These are phyloP conservation scores for Acrossocheilus fasciatus DNA, from an alignment of 2,797 vertebrate species.

Conservation along the genomic window DNA sequence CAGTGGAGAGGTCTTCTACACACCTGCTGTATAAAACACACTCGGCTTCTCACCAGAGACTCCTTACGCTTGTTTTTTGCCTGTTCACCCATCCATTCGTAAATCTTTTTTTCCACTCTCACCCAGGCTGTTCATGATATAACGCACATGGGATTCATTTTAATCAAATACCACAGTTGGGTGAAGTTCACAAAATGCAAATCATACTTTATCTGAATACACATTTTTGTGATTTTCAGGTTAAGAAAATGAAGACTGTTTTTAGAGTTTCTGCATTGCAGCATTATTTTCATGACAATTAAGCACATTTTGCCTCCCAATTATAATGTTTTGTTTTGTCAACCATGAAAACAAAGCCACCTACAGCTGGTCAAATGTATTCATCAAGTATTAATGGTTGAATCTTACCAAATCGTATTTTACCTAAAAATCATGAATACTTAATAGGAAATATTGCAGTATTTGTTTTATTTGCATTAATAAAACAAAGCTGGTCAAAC, in stretches of 20 bases:
- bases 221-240: no score
- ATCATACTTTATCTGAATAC: background rate
- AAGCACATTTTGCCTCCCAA: background rate
- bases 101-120: constrained; percentile 31
- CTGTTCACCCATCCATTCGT: constrained; percentile 13
- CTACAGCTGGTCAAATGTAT: background rate
- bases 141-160: background rate
- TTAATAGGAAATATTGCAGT: background rate
- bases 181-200: background rate
- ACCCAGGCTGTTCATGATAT: background rate
- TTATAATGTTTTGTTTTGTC: background rate
- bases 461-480: background rate
- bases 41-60: constrained; percentile 5
- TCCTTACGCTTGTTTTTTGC: background rate
- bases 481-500: background rate
- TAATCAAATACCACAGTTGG: background rate
- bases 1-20: constrained; percentile 78
- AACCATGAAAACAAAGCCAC: background rate
- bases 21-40: constrained; percentile 54
- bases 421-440: background rate
- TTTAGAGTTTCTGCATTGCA: background rate
- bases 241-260: background rate
- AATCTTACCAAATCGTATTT: background rate
- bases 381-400: background rate
- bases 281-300: background rate